Base-by-base conservation (phyloP, 1,140 invertebrate genomes). In the Dufourea novaeangliae region DNA sequence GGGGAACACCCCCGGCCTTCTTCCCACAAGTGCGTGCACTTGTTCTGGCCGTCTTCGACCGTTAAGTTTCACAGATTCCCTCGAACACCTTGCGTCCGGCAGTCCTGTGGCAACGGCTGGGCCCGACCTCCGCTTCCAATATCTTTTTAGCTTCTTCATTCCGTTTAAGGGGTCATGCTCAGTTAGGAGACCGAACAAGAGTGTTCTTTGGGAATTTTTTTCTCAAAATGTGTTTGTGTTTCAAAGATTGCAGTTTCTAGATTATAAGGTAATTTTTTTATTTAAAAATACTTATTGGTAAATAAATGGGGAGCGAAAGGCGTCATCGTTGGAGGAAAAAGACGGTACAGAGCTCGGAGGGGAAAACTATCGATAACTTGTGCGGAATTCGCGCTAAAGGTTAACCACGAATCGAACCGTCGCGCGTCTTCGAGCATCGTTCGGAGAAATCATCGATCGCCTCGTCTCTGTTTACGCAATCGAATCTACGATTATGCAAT, bases 41-140 rank as follows among this genome's bases (percentile, higher is more conserved):
- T 85, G 81, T 80, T 77, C 76, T 69, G 39, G 32, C 68, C 66
- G 56, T 76, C 63, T 79, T 72, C 79, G 63, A 70, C 83, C 83
- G 83, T 85, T 85, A 84, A 85, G 67, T 84, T 66, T 84, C 63
- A 73, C 82, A 63, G 67, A 85, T 84, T 84, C 73, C 68, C 64
- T 66, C 29, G 72, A 54, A 73, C 73, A 70, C 75, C 75, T 71
- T 70, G 68, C 68, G 44, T 44, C 14, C 56, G 39, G 29, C 29
- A 12, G n/a, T 52, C 54, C 27, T 44, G 34, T 14, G n/a, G 44
- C 56, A 62, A 71, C 68, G 12, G 29, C 20, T 1, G 29, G 20
- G 32, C 2, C 27, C 54, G 3, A 11, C n/a, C 27, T 20, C 22
- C 39, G 14, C 6, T 7, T n/a, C 1, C 46, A n/a, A 50, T 50